A percentile compares a stretch with the other conserved stretches of the same genome.
Conservation (phyloP, 1,140 invertebrate genomes). For the Drosophila novamexicana region DNA sequence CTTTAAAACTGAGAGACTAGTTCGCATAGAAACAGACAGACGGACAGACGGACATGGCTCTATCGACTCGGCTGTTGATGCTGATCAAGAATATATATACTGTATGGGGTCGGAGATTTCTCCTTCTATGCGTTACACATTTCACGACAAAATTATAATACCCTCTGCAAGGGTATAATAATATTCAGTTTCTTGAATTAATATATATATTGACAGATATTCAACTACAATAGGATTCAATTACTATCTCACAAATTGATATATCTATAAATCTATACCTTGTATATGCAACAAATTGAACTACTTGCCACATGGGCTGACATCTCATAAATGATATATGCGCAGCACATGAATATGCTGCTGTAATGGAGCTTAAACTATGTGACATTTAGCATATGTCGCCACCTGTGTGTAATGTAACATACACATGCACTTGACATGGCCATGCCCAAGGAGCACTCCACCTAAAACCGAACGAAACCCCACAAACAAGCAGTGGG, state of each 20-base stretch:
- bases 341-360: constrained; percentile 34
- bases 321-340: constrained; percentile 57
- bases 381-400: constrained; percentile 79
- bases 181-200: no score
- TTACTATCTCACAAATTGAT: not conserved
- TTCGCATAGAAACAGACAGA: no score
- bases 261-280: not conserved
- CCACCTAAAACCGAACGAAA: constrained; percentile 3
- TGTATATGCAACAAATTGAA: constrained; percentile 10
- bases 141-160: no score
- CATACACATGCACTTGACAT: constrained; percentile 72
- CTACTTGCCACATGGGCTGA: not conserved
- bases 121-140: no score
- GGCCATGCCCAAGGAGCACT: constrained; percentile 28
- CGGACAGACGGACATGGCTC: no score
- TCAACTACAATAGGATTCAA: not conserved
- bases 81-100: no score
- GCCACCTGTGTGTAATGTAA: constrained; percentile 77
- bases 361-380: constrained; percentile 54
- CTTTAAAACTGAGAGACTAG: no score
- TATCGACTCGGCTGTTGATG: no score
- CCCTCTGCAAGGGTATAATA: no score
- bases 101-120: no score
- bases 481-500: constrained; percentile 8
- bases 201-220: not conserved